Percentiles rank a stretch among this genome's conserved stretches.
Conservation (phyloP, 2,797 vertebrate genomes). For the Otus scops region DNA sequence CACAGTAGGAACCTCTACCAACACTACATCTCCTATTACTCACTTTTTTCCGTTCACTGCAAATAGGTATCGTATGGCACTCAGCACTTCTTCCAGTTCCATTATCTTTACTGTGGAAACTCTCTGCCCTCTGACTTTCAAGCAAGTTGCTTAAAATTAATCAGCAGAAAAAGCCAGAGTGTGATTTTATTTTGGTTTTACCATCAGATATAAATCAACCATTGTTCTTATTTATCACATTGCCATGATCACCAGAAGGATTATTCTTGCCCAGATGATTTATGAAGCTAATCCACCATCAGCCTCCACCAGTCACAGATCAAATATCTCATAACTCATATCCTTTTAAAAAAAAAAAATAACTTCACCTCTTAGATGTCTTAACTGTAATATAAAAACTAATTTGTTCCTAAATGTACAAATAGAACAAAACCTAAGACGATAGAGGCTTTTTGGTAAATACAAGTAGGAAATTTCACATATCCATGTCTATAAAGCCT, state of each 20-base stretch:
- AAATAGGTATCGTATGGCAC: not conserved
- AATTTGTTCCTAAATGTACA: not conserved
- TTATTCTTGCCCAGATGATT: not conserved
- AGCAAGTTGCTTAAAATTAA: not conserved
- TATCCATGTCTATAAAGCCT: not conserved
- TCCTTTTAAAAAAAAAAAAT: not conserved
- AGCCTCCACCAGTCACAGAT: not conserved
- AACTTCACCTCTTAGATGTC: not conserved
- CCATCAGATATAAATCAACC: not conserved
- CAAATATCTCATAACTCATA: not conserved
- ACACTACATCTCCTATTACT: not conserved
- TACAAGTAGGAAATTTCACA: not conserved
- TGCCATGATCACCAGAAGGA: not conserved
- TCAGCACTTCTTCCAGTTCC: not conserved
- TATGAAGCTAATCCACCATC: not conserved
- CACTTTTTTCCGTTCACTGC: not conserved
- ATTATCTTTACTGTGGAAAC: not conserved
- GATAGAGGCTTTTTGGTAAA: not conserved
- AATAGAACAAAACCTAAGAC: not conserved
- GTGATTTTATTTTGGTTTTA: not conserved
- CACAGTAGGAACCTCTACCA: not conserved
- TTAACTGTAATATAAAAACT: not conserved
- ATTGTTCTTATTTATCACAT: not conserved
- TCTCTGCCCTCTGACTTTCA: not conserved
- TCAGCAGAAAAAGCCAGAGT: not conserved